phyloP scores from a whole-genome alignment of 2,113 vertebrate species.

The Eretmochelys imbricata region DNA sequence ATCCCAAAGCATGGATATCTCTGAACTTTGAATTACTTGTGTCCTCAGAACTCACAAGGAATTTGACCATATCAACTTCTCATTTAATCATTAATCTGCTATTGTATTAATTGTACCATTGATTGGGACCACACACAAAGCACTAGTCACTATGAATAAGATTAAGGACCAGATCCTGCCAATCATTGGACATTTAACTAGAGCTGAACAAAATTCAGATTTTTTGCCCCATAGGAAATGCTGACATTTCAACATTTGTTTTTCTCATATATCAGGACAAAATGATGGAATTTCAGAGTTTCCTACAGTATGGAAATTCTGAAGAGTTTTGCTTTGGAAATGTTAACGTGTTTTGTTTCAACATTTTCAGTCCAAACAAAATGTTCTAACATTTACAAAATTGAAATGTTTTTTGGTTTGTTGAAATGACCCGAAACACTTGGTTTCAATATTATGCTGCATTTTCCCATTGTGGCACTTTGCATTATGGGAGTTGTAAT shows the following conservation, averaged over 20 bases:
- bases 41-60: neutral
- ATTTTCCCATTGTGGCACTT: no score
- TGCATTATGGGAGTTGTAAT: no score
- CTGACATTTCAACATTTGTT: neutral
- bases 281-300: no score
- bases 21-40: neutral
- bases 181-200: neutral
- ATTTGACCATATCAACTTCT: fast-evolving
- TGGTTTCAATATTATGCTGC: no score
- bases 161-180: neutral
- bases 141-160: neutral
- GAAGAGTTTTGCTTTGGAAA: no score
- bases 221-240: neutral
- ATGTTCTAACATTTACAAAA: no score
- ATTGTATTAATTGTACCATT: neutral
- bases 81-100: neutral
- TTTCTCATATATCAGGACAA: neutral
- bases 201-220: neutral
- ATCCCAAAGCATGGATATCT: neutral
- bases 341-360: no score
- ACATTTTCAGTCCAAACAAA: neutral
- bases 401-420: no score
- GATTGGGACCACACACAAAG: neutral
- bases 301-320: neutral
- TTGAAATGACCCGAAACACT: no score